phyloP scores from a whole-genome alignment of 1,140 invertebrate species.

The Holotrichia oblita region DNA sequence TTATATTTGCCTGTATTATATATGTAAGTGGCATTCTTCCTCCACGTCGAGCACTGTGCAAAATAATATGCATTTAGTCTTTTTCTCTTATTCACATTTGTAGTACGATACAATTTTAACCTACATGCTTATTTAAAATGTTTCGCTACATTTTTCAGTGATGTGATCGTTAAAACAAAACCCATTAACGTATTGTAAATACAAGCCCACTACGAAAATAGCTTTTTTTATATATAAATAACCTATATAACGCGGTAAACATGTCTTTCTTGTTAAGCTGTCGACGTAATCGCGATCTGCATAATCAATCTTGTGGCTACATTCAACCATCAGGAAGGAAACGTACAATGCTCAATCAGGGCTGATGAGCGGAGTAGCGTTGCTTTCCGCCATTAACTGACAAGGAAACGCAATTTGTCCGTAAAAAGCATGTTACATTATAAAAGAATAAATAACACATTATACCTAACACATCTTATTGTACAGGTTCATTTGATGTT shows the following conservation, averaged over 20 bases:
- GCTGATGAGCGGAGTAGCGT: background rate
- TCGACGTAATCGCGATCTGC: background rate
- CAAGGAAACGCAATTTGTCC: constrained; percentile 2
- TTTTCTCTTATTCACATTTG: too few relatives aligned
- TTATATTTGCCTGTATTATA: too few relatives aligned
- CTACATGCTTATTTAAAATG: background rate
- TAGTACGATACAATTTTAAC: background rate
- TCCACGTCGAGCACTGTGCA: too few relatives aligned
- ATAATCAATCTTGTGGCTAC: background rate
- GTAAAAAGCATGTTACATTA: background rate
- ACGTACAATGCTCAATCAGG: background rate
- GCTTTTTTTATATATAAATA: background rate
- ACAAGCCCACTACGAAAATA: background rate
- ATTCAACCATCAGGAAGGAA: constrained; percentile 3
- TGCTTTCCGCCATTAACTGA: background rate
- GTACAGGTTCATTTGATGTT: too few relatives aligned
- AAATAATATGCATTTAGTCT: too few relatives aligned
- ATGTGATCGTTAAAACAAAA: background rate
- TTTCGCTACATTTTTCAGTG: too few relatives aligned
- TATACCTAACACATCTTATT: background rate
- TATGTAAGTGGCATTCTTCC: too few relatives aligned
- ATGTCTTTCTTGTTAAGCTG: background rate
- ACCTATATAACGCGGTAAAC: background rate
- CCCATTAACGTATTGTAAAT: background rate
- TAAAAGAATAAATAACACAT: background rate